Evolutionary conservation across 2,113 vertebrate genomes (phyloP), one percentile per base, ranked within the genome.

Genomic region (Tautogolabrus adspersus): DNA sequence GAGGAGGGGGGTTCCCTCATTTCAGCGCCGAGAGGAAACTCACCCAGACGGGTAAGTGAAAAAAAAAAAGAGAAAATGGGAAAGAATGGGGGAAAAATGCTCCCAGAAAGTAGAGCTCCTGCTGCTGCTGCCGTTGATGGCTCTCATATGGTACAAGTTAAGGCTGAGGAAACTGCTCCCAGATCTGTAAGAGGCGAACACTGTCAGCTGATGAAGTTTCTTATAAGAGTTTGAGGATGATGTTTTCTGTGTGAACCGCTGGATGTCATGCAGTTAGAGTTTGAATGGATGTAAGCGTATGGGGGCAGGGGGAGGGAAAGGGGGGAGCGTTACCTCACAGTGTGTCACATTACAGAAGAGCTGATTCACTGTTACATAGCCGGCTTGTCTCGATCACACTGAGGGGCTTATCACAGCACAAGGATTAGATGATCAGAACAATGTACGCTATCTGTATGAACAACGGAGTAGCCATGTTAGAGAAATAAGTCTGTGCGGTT

Each of bases 41-140:
- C 87, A 92, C 92, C 88, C 93, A 94, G 93, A 94, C 81, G 87
- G 95, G 96, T 97, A 96, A 97, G 96, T 95, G 84, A 88, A 92
- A 91, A 88, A 37, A 88, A 92, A 91, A 88, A 34, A 89, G 42
- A 3, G 93, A 92, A 81, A 38, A 59, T 64, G 55, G 49, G 22
- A n/a, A 60, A 66, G 23, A 58, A 72, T 37, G 69, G 79, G 66
- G 66, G 79, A 62, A 61, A 77, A 44, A 71, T 61, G 62, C 56
- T 66, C 73, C 42, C 40, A 89, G 70, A 89, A 84, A 88, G 83
- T 84, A 47, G 83, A 88, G 73, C 66, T 65, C 8, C 44, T 49
- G 83, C 89, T 88, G 77, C 91, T 88, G 81, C 90, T 89, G 84
- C 91, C 87, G 85, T 85, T 95, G 94, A 95, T 95, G 91, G 89